Conservation (phyloP, 2,888 invertebrate genomes). For the Oxyscelio sp. region DNA sequence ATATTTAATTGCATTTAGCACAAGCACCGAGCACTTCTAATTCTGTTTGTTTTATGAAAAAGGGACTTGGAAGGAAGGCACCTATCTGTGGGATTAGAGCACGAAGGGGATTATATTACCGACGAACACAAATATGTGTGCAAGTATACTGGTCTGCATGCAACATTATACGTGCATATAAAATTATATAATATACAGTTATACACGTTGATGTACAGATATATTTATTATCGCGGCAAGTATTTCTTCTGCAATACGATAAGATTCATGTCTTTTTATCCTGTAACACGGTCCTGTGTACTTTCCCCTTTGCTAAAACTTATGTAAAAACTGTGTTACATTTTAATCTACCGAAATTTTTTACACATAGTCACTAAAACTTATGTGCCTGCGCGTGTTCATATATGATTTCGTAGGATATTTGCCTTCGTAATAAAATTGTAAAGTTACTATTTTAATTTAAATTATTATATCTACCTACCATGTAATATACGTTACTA, state of each 20-base stretch:
- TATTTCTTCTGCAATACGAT: background rate
- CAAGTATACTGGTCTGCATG: background rate
- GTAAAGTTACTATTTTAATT: too few species aligned
- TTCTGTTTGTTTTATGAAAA: constrained; percentile 85
- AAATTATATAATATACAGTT: too few species aligned
- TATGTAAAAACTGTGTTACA: constrained; percentile 21
- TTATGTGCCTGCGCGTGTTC: too few species aligned
- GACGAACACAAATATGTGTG: constrained; percentile 39
- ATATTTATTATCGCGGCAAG: too few species aligned
- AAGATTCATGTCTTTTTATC: constrained; percentile 15
- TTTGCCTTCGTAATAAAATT: too few species aligned
- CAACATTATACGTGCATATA: constrained; percentile 20
- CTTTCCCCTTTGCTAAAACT: constrained; percentile 5
- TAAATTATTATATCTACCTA: too few species aligned
- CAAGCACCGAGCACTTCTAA: constrained; percentile 82
- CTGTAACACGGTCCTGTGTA: too few species aligned
- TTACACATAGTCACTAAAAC: too few species aligned
- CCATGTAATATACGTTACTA: too few species aligned
- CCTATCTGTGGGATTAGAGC: constrained; percentile 60
- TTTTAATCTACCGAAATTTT: too few species aligned
- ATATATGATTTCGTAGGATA: too few species aligned
- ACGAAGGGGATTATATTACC: constrained; percentile 63
- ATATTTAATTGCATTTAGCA: constrained; percentile 87
- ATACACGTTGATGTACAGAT: too few species aligned
- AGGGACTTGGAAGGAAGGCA: constrained; percentile 70